Conservation (phyloP, 2,113 vertebrate genomes). For the Nerophis ophidion region DNA sequence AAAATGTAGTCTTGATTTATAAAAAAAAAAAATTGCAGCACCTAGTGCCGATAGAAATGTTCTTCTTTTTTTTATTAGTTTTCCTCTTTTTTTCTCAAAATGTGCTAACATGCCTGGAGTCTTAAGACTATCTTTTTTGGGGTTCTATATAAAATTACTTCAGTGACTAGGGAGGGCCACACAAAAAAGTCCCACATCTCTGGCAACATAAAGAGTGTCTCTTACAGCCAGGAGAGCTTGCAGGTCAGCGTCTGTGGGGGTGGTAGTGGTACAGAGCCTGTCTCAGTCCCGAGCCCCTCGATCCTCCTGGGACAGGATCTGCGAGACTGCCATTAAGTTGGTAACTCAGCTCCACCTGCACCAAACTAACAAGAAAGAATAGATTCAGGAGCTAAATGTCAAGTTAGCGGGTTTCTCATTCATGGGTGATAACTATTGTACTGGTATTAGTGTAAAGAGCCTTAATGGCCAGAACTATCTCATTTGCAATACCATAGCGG, state of each 20-base stretch:
- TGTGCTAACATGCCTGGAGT: slow-evolving; percentile 20
- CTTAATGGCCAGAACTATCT: too few relatives aligned
- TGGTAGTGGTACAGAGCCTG: slow-evolving; percentile 67
- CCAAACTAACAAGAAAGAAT: slow-evolving; percentile 71
- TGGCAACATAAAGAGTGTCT: slow-evolving; percentile 70
- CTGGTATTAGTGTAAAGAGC: too few relatives aligned
- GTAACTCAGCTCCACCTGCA: slow-evolving; percentile 68
- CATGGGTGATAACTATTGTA: too few relatives aligned
- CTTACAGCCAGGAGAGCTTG: slow-evolving; percentile 72
- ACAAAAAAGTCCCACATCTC: slow-evolving; percentile 4
- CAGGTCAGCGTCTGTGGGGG: slow-evolving; percentile 64
- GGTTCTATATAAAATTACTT: slow-evolving; percentile 64
- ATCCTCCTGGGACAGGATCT: slow-evolving; percentile 58
- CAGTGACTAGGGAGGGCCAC: slow-evolving; percentile 14
- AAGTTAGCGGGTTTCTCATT: slow-evolving; percentile 53
- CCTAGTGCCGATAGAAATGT: too few relatives aligned
- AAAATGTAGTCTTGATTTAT: too few relatives aligned
- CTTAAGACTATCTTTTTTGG: slow-evolving; percentile 62
- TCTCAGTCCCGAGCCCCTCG: slow-evolving; percentile 66
- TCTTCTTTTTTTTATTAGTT: too few relatives aligned
- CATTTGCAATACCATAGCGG: too few relatives aligned
- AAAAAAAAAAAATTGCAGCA: too few relatives aligned
- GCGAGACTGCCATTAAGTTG: slow-evolving; percentile 46
- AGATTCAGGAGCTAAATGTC: slow-evolving; percentile 75
- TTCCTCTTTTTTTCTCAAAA: too few relatives aligned